These are phyloP conservation scores for Nesoenas mayeri DNA, from an alignment of 2,113 vertebrate genomes.

Conservation along the genomic window DNA sequence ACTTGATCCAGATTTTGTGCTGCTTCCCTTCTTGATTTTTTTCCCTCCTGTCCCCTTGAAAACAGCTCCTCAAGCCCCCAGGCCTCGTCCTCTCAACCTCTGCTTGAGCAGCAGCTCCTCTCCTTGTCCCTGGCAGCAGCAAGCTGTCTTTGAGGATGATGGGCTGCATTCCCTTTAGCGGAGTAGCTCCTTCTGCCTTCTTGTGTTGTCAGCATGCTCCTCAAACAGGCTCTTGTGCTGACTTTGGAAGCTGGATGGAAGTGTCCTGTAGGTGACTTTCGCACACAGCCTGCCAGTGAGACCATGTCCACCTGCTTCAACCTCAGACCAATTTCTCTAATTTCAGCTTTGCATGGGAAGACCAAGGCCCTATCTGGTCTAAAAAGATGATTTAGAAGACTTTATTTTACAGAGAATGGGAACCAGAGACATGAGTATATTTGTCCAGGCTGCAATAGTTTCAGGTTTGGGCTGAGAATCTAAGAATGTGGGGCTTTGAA, in stretches of 20 bases:
- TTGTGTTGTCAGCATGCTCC: not conserved
- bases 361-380: not conserved
- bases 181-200: not conserved
- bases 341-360: not conserved
- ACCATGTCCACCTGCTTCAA: not conserved
- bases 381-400: not conserved
- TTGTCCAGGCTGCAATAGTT: not conserved
- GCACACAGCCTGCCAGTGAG: not conserved
- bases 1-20: not conserved
- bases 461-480: not conserved
- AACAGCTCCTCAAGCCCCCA: not conserved
- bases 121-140: not conserved
- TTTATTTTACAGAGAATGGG: not conserved
- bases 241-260: not conserved
- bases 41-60: not conserved
- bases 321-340: not conserved
- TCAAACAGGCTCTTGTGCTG: not conserved
- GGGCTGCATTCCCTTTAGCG: not conserved
- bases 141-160: not conserved
- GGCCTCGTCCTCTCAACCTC: not conserved
- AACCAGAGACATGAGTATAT: not conserved
- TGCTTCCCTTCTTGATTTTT: not conserved
- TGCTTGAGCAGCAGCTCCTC: not conserved
- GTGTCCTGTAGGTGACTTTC: not conserved
- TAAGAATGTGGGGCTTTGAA: not conserved